Conservation (phyloP, 1,140 invertebrate genomes). For the Calosoma granatense region DNA sequence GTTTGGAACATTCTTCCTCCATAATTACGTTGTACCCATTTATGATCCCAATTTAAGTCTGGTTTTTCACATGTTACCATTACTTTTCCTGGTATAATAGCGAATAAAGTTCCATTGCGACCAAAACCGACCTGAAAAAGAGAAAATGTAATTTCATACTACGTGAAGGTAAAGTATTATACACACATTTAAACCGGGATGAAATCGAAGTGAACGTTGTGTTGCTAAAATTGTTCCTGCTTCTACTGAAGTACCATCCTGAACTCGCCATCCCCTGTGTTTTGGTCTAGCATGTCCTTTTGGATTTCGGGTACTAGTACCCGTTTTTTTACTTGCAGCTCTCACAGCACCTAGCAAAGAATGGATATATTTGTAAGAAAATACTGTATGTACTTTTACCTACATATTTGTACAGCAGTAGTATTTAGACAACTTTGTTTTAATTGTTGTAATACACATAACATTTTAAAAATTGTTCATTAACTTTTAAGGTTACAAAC, state of each 20-base stretch:
- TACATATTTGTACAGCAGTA: neutral
- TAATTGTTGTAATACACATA: neutral
- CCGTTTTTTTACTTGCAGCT: conserved; percentile 57
- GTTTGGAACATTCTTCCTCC: conserved; percentile 43
- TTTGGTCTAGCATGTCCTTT: conserved; percentile 54
- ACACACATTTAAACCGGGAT: conserved; percentile 69
- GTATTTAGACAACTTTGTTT: neutral
- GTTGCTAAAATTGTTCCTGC: conserved; percentile 55
- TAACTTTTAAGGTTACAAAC: no score
- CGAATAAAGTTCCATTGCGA: conserved; percentile 62
- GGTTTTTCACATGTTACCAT: conserved; percentile 65
- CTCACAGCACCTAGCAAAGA: conserved; percentile 32
- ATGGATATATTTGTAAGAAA: neutral
- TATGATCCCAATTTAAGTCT: conserved; percentile 58
- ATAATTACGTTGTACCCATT: conserved; percentile 55
- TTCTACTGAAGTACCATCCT: conserved; percentile 53
- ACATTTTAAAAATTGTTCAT: no score
- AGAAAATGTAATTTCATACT: neutral
- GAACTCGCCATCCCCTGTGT: conserved; percentile 56
- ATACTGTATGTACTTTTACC: neutral
- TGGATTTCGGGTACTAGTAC: conserved; percentile 52
- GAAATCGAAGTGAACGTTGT: conserved; percentile 58
- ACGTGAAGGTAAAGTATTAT: neutral
- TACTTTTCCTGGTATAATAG: conserved; percentile 60
- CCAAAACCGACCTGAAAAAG: conserved; percentile 64